Evolutionary conservation across 2,113 vertebrate species (phyloP), one percentile per base, ranked within the genome.

Genomic region (Indicator indicator): DNA sequence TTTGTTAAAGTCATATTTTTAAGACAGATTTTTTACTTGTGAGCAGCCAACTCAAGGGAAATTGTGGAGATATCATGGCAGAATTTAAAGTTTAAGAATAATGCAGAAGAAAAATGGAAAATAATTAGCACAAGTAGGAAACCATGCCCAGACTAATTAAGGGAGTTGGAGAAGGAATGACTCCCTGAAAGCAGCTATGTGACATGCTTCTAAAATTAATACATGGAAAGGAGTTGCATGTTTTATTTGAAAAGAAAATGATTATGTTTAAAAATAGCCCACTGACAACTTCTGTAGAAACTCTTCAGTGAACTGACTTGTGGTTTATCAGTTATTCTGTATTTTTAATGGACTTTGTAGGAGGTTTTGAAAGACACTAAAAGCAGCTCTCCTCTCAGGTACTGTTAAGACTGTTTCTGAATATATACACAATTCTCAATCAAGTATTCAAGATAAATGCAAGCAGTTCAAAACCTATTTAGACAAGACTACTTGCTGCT

Each of bases 261-360:
- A 86, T 52, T 68, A 62, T 63, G 48, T 81, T 94, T 96, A 62
- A 93, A 93, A 94, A 88, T 78, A 94, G n/a, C 20, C 69, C 46
- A 30, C 54, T 86, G 77, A 48, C 58, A 94, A 52, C 63, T 80
- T 75, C 48, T 91, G 20, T 23, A 42, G 55, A 88, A 94, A 81
- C n/a, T 86, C 68, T 67, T 77, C 12, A 52, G 60, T 68, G 83
- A 74, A 52, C 15, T 80, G 79, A 44, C 30, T 86, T 50, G 33
- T 60, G 48, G 55, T 91, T 94, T 86, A 65, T 64, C 63, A 89
- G 56, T 64, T 83, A 75, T 71, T 80, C 48, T 44, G 6, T 42
- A 73, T 60, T 83, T 90, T 71, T 78, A 81, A 92, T 68, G 65
- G 60, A 60, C 42, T 84, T 88, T 14, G 12, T 46, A 88, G 33